These are phyloP conservation scores for Pteronotus mesoamericanus DNA, from an alignment of 2,797 vertebrate species.

Conservation along the genomic window DNA sequence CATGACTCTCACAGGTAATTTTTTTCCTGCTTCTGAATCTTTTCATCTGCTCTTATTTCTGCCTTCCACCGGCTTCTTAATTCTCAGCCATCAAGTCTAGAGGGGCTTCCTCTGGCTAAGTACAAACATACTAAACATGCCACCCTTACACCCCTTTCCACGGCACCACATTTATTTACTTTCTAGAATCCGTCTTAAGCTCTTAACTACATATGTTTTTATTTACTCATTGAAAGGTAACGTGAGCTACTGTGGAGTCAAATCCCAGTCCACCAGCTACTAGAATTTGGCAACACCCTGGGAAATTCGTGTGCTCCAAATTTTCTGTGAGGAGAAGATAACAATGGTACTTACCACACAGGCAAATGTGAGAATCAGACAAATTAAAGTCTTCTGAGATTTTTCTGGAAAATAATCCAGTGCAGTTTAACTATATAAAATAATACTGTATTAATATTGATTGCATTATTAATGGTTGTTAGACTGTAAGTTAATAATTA, in stretches of 20 bases:
- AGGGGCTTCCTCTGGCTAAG: neutral
- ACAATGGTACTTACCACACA: rapidly evolving
- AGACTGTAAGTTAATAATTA: neutral
- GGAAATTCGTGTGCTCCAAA: neutral
- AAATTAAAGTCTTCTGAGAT: neutral
- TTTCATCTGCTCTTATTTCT: neutral
- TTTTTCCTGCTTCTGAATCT: neutral
- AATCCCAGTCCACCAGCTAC: neutral
- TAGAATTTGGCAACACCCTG: neutral
- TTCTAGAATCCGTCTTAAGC: neutral
- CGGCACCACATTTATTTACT: neutral
- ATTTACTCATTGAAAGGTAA: neutral
- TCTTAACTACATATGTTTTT: neutral
- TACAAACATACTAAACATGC: neutral
- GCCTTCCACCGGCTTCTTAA: neutral
- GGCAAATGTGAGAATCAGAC: neutral
- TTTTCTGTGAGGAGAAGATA: neutral
- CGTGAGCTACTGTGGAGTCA: neutral
- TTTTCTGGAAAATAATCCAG: neutral
- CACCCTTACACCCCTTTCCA: rapidly evolving
- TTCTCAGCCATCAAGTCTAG: neutral
- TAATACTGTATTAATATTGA: neutral
- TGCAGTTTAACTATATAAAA: neutral
- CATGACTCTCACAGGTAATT: neutral
- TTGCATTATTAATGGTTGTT: neutral